phyloP scores from a whole-genome alignment of 2,113 vertebrate species.

The Mus spicilegus region DNA sequence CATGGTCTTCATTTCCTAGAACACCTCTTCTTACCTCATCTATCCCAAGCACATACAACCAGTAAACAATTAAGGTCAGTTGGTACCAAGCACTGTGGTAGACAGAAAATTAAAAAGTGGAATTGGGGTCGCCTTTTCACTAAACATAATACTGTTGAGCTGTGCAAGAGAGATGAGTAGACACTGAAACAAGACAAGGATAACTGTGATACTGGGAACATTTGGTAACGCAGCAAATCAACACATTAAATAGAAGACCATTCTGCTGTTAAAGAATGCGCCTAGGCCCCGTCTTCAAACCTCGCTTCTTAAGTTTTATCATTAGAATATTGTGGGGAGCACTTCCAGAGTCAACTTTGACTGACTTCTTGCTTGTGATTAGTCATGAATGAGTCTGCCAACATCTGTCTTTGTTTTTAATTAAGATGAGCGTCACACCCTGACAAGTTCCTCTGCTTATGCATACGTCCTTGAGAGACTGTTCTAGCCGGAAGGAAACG shows the following conservation, averaged over 20 bases:
- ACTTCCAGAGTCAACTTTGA: no score
- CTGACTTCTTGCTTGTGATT: no score
- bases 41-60: background rate
- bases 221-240: background rate
- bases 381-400: no score
- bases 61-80: background rate
- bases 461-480: no score
- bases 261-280: background rate
- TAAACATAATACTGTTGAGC: background rate
- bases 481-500: no score
- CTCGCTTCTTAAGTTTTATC: constrained; percentile 22
- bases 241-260: background rate
- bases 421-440: no score
- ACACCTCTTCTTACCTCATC: background rate
- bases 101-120: background rate
- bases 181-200: background rate
- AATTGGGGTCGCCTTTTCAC: background rate
- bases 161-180: background rate
- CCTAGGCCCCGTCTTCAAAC: background rate
- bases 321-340: background rate
- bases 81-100: background rate
- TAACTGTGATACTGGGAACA: background rate
- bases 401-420: no score
- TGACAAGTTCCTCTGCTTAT: no score
- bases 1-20: background rate